These are phyloP conservation scores for Peromyscus californicus DNA, from an alignment of 2,113 vertebrate species.

Conservation along the genomic window DNA sequence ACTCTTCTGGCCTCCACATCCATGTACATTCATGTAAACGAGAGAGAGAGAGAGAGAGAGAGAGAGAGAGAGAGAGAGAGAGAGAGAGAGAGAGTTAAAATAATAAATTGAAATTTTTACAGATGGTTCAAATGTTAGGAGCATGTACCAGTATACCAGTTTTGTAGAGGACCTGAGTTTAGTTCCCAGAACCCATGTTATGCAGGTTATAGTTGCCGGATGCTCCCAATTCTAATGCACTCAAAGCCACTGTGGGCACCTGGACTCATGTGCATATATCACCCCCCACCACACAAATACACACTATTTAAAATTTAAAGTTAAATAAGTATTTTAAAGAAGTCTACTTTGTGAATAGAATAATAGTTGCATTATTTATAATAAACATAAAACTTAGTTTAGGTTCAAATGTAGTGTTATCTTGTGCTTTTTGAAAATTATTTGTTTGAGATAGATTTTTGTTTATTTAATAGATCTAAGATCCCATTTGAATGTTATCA, in stretches of 20 bases:
- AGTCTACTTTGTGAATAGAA: not conserved
- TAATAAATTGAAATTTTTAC: too few species aligned
- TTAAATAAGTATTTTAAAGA: not conserved
- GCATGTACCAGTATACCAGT: accelerated
- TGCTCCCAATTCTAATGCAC: not conserved
- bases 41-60: too few species aligned
- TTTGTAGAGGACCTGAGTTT: not conserved
- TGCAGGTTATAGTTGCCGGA: not conserved
- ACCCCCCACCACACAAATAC: too few species aligned
- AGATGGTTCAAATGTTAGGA: not conserved
- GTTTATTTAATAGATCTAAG: not conserved
- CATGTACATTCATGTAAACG: not conserved
- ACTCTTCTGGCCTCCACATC: not conserved
- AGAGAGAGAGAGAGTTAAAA: not conserved
- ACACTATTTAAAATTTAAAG: not conserved
- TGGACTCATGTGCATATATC: not conserved
- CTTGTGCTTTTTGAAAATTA: not conserved
- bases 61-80: too few species aligned
- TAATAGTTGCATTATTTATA: not conserved
- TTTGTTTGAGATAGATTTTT: not conserved
- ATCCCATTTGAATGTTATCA: not conserved
- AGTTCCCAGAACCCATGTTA: not conserved
- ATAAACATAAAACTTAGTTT: not conserved
- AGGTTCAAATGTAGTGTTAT: not conserved
- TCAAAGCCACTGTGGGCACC: not conserved